Base-by-base conservation (phyloP, 2,888 invertebrate genomes). In the Hoplodrina ambigua region DNA sequence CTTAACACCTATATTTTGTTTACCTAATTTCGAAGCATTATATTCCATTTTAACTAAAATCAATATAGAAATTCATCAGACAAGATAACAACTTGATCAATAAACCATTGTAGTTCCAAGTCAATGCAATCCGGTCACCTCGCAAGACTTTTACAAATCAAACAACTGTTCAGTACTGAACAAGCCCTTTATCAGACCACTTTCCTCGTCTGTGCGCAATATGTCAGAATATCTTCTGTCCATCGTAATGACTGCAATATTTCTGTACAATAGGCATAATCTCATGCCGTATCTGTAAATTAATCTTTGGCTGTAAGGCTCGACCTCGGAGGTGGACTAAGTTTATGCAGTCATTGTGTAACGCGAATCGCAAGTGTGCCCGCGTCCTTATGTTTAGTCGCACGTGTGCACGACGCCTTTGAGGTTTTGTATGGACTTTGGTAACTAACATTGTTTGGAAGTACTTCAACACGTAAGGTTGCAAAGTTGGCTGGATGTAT, bases 301-400 rank as follows among this genome's bases (percentile, higher is more conserved):
- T 74, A 72, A 71, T 84, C 82, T 76, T 50, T 72, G 72, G 4
- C n/a, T 41, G 19, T 37, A 60, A 65, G 19, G 19, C 49, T 54
- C 74, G 81, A 80, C 83, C 83, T 85, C 83, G 81, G 13, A 33
- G 20, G 41, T 50, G 71, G 76, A 78, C 75, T 78, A 80, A 83
- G 68, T 72, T 75, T 77, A 75, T 72, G 74, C 72, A 80, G 62
- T 67, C 76, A 70, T 85, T 86, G 80, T 80, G 83, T 81, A 84
- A 85, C 53, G 52, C 20, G 63, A 72, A 60, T 60, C 60, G 69
- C 64, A 20, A 67, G 75, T 75, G 76, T 69, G 69, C 2, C 53
- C 65, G 55, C 53, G 68, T 60, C 80, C 58, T 78, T 76, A 76
- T 76, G 67, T 62, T 52, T 13, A 41, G 69, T 41, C 62, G 72